Conservation (phyloP, 2,797 vertebrate genomes). For the Danio choprae region DNA sequence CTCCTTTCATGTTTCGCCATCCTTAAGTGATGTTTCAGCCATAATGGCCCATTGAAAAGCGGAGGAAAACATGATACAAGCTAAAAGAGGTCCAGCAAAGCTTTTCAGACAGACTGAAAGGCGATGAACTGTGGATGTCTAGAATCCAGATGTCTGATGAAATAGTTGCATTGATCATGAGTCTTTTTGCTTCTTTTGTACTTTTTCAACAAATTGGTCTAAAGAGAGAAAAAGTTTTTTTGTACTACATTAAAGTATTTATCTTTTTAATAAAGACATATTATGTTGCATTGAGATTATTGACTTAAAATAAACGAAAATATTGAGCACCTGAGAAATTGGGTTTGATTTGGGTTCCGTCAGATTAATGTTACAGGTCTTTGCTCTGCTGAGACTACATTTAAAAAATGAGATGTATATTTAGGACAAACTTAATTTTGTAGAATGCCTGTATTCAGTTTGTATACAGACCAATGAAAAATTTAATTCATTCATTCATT, state of each 20-base stretch:
- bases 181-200: constrained; percentile 2
- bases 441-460: too few species aligned
- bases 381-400: too few species aligned
- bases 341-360: background rate
- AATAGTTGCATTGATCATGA: constrained; percentile 17
- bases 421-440: background rate
- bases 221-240: background rate
- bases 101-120: constrained; percentile 36
- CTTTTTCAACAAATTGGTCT: constrained; percentile 5
- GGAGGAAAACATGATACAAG: constrained; percentile 46
- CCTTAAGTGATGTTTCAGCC: constrained; percentile 71
- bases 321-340: background rate
- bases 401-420: background rate
- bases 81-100: constrained; percentile 34
- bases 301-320: background rate
- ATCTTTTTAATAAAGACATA: background rate
- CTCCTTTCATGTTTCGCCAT: constrained; percentile 76
- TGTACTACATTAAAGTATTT: background rate
- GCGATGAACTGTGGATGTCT: constrained; percentile 22
- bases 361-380: background rate
- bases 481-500: too few species aligned
- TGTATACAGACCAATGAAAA: too few species aligned
- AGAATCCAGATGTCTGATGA: constrained; percentile 26
- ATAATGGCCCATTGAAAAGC: constrained; percentile 75
- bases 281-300: background rate